Evolutionary conservation across 2,113 vertebrate genomes (phyloP), one percentile per base, ranked within the genome.

Genomic region (Petaurus breviceps): DNA sequence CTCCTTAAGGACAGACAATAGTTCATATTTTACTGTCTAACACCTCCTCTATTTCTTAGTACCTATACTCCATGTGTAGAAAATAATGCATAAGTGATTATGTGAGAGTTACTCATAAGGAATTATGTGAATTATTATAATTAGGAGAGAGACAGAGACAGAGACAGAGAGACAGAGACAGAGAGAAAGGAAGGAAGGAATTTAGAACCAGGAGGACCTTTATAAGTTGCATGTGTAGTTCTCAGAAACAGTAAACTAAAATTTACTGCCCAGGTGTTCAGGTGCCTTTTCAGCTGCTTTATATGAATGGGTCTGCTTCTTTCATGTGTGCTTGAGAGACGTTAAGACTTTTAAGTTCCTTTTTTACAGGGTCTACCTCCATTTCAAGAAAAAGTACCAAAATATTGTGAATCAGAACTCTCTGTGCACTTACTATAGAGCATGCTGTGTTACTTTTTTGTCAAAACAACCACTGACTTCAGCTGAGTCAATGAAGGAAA

Each of bases 211-310:
- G 4, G 22, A n/a, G 49, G 19, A 23, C n/a, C 1, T 9, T 24
- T 28, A 28, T 0, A 46, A 22, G 6, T 84, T 43, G 68, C 68
- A 84, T 84, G 19, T 43, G 68, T 84, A 22, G 43, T 84, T 84
- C 68, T 84, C 68, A 84, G 68, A 84, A 84, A 84, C n/a, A 84
- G 68, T 43, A 84, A 43, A 84, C 68, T 84, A 84, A 84, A 84
- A 84, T 84, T 84, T 84, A 84, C n/a, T 84, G n/a, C n/a, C n/a
- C 68, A 84, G n/a, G 68, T 84, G 68, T 84, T 84, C 68, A 84
- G 68, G n/a, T 84, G 68, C 68, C 68, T 84, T 84, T 84, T 84
- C 68, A 43, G n/a, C 19, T 84, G 68, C n/a, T 84, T 84, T 23
- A 43, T 84, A 84, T 84, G 68, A 84, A 43, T 43, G 7, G 7